A percentile compares a stretch with the other conserved stretches of the same genome.
Evolutionary conservation across 2,888 invertebrate genomes (phyloP).

Genomic region (Perithous albicinctus): DNA sequence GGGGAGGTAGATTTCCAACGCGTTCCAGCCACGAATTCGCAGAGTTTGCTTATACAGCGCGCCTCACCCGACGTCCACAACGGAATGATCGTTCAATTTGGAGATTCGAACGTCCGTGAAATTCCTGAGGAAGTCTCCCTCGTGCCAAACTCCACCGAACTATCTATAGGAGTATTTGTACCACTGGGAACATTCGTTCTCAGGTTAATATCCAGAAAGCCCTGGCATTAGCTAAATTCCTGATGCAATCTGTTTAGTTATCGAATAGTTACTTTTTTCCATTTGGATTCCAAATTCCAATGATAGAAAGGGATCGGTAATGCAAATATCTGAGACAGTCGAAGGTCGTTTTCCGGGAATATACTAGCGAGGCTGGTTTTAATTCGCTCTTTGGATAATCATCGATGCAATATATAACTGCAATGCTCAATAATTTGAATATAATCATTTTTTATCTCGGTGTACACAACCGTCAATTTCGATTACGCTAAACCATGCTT

Average conservation of each 20-base stretch:
- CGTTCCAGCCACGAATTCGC: slow-evolving; percentile 1
- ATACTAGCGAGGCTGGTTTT: background rate
- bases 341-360: background rate
- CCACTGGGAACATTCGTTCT: slow-evolving; percentile 44
- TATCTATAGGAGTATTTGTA: slow-evolving; percentile 24
- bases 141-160: slow-evolving; percentile 40
- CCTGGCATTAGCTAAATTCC: slow-evolving; percentile 42
- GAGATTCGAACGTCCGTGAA: slow-evolving; percentile 62
- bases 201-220: slow-evolving; percentile 53
- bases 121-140: slow-evolving; percentile 55
- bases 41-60: background rate
- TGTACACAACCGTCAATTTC: background rate
- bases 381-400: background rate
- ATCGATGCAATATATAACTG: no score
- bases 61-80: slow-evolving; percentile 2
- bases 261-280: slow-evolving; percentile 25
- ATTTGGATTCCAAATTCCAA: slow-evolving; percentile 18
- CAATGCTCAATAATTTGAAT: no score
- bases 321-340: slow-evolving; percentile 1
- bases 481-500: background rate
- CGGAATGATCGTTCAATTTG: slow-evolving; percentile 63
- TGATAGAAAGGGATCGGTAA: background rate
- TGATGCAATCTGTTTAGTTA: slow-evolving; percentile 26
- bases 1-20: slow-evolving; percentile 46
- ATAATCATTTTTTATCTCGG: no score